Percentiles rank a stretch among this genome's conserved stretches.
Evolutionary conservation across 1,140 invertebrate genomes (phyloP).

Genomic region (Zaprionus nigranus): DNA sequence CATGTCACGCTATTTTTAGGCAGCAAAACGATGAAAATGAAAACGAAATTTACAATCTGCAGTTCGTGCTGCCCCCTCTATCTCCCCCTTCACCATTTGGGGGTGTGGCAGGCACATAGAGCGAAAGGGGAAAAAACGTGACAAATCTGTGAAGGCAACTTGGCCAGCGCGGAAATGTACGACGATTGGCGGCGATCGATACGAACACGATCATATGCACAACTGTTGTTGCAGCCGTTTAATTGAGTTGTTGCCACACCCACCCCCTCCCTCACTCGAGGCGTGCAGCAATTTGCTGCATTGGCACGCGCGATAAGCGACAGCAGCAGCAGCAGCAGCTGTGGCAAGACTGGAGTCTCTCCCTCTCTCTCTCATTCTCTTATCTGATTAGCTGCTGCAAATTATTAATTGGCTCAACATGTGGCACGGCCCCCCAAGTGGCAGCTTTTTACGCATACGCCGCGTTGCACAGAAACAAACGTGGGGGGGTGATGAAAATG

Average conservation of each 20-base stretch:
- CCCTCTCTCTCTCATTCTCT: neutral
- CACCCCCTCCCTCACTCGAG: conserved; percentile 9
- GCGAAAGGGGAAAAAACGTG: conserved; percentile 33
- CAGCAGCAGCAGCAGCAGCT: conserved; percentile 17
- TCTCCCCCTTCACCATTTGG: neutral
- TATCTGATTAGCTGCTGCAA: conserved; percentile 36
- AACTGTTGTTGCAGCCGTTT: conserved; percentile 38
- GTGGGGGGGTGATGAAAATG: conserved; percentile 44
- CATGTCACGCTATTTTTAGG: conserved; percentile 67
- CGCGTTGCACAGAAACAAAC: conserved; percentile 6
- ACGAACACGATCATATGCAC: conserved; percentile 61
- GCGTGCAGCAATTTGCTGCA: conserved; percentile 45
- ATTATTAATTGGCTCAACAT: conserved; percentile 72
- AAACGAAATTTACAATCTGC: conserved; percentile 47
- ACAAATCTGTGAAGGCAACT: conserved; percentile 31
- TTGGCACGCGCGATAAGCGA: conserved; percentile 44
- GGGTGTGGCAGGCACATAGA: conserved; percentile 7
- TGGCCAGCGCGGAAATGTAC: conserved; percentile 20
- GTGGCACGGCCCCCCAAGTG: conserved; percentile 39
- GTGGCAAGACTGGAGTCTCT: neutral
- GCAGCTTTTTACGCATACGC: conserved; percentile 62
- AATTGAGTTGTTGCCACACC: conserved; percentile 66
- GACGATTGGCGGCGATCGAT: conserved; percentile 63
- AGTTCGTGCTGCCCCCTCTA: conserved; percentile 43
- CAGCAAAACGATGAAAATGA: conserved; percentile 50